phyloP scores from a whole-genome alignment of 2,113 vertebrate genomes.

The Trichomycterus rosablanca region DNA sequence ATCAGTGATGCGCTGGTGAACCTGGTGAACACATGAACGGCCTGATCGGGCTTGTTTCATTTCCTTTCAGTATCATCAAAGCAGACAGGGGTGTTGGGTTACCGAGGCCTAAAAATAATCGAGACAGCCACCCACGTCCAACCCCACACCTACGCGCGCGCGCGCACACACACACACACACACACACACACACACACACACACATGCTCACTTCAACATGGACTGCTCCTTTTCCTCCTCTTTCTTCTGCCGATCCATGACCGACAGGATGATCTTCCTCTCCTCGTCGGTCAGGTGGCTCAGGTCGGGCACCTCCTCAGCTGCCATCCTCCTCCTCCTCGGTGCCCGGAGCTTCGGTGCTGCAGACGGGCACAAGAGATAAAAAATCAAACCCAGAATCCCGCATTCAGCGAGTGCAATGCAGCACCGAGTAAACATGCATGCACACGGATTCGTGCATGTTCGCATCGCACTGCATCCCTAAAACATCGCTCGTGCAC shows the following conservation, averaged over 20 bases:
- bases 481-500: too few relatives aligned
- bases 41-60: too few relatives aligned
- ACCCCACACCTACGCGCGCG: constrained; percentile 1
- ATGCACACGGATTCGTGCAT: neutral
- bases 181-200: neutral
- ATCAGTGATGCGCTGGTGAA: too few relatives aligned
- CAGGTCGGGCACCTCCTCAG: constrained; percentile 81
- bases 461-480: too few relatives aligned
- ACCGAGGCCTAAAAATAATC: constrained; percentile 24
- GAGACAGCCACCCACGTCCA: constrained; percentile 9
- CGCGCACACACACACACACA: neutral
- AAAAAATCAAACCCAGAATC: neutral
- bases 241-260: constrained; percentile 89
- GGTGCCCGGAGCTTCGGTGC: neutral
- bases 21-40: too few relatives aligned
- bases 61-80: too few relatives aligned
- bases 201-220: constrained; percentile 80
- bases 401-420: neutral
- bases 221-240: constrained; percentile 94
- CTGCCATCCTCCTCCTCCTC: constrained; percentile 12
- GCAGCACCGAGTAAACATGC: neutral
- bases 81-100: constrained; percentile 30
- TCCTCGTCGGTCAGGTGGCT: constrained; percentile 95
- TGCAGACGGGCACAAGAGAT: neutral
- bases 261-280: constrained; percentile 86